phyloP scores from a whole-genome alignment of 2,113 vertebrate species.

The Eubucco bourcierii region DNA sequence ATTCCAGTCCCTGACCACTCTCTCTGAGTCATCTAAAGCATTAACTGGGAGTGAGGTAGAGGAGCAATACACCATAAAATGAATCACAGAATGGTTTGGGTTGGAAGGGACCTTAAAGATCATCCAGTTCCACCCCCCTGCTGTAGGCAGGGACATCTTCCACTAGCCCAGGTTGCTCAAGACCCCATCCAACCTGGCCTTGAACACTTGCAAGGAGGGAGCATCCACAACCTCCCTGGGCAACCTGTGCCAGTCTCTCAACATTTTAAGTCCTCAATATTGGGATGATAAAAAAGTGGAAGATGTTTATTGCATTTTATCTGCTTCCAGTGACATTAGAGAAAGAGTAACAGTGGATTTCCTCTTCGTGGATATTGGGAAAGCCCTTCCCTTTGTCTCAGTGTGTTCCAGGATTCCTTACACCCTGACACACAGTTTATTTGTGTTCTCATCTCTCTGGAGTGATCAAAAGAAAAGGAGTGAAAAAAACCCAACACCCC shows the following conservation, averaged over 20 bases:
- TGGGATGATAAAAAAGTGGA: not conserved
- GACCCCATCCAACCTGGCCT: too few species aligned
- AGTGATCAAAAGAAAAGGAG: constrained; percentile 26
- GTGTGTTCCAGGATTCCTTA: not conserved
- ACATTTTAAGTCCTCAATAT: not conserved
- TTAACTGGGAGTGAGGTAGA: not conserved
- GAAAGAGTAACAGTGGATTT: not conserved
- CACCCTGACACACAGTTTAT: not conserved
- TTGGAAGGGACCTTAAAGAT: too few species aligned
- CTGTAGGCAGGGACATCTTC: too few species aligned
- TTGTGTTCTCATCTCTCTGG: constrained; percentile 1
- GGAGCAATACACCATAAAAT: too few species aligned
- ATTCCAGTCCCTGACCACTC: too few species aligned
- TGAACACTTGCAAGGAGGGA: too few species aligned
- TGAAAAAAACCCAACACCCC: not conserved
- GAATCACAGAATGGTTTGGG: too few species aligned
- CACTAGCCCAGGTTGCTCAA: too few species aligned
- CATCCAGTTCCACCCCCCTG: too few species aligned
- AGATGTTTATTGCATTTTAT: not conserved
- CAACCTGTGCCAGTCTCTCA: too few species aligned
- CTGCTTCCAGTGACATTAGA: not conserved
- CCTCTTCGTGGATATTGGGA: not conserved
- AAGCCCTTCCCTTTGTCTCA: not conserved
- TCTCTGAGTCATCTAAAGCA: too few species aligned
- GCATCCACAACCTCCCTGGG: too few species aligned